Evolutionary conservation across 2,113 vertebrate genomes (phyloP).

Genomic region (Psophia crepitans): DNA sequence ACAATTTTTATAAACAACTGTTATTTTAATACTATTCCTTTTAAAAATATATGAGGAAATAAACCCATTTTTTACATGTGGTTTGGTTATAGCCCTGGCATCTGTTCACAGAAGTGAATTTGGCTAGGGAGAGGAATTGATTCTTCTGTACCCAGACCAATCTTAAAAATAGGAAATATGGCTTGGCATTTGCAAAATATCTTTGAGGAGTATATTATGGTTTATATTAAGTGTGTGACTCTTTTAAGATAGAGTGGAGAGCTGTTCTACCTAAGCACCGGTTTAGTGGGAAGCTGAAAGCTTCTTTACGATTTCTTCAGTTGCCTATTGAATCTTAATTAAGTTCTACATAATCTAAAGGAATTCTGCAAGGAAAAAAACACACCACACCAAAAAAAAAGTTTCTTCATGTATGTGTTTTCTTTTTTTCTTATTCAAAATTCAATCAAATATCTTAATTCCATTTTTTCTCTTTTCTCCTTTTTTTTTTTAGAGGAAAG

Average conservation of each 20-base stretch:
- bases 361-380: background rate
- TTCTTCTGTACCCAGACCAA: background rate
- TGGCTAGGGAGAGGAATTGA: background rate
- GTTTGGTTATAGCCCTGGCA: background rate
- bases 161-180: background rate
- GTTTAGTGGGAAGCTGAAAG: background rate
- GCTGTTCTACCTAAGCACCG: background rate
- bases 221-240: background rate
- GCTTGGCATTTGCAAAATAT: background rate
- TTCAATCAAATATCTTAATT: background rate
- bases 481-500: background rate
- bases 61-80: rapidly evolving
- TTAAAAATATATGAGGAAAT: background rate
- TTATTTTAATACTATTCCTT: background rate
- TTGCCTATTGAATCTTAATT: background rate
- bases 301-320: background rate
- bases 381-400: too few species aligned
- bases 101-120: background rate
- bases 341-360: background rate
- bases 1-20: background rate
- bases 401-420: background rate
- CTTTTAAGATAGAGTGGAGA: background rate
- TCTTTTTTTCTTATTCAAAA: background rate
- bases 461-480: background rate
- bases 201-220: background rate